Conservation (phyloP, 2,888 invertebrate genomes). For the Miltochrista miniata region DNA sequence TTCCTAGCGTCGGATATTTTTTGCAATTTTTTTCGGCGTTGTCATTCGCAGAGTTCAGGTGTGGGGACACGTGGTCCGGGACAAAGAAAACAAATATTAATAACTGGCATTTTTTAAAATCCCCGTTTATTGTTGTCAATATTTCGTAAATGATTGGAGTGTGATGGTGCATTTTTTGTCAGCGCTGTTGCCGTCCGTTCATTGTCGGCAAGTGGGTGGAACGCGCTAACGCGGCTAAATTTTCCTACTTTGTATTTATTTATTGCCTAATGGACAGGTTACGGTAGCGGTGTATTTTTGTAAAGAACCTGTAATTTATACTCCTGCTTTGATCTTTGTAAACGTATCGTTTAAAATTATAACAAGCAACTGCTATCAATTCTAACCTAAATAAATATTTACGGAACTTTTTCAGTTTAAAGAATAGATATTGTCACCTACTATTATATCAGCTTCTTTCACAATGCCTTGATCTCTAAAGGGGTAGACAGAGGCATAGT, state of each 20-base stretch:
- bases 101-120: constrained; percentile 82
- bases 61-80: constrained; percentile 79
- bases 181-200: constrained; percentile 56
- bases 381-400: no score
- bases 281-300: constrained; percentile 44
- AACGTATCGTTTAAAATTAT: background rate
- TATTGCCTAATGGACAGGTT: constrained; percentile 78
- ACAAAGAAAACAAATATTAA: constrained; percentile 82
- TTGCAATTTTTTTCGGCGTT: constrained; percentile 70
- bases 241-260: constrained; percentile 71
- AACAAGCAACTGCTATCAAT: background rate
- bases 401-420: no score
- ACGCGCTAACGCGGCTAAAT: constrained; percentile 62
- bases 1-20: constrained; percentile 62
- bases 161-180: constrained; percentile 74
- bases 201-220: constrained; percentile 66
- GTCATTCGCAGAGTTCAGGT: constrained; percentile 82
- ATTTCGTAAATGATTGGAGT: constrained; percentile 82
- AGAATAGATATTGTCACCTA: no score
- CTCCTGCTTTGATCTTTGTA: background rate
- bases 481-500: no score
- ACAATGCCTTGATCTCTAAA: no score
- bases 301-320: constrained; percentile 12
- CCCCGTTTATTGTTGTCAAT: constrained; percentile 81
- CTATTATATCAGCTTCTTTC: no score